phyloP scores from a whole-genome alignment of 2,113 vertebrate species.

The Actenoides lindsayi region DNA sequence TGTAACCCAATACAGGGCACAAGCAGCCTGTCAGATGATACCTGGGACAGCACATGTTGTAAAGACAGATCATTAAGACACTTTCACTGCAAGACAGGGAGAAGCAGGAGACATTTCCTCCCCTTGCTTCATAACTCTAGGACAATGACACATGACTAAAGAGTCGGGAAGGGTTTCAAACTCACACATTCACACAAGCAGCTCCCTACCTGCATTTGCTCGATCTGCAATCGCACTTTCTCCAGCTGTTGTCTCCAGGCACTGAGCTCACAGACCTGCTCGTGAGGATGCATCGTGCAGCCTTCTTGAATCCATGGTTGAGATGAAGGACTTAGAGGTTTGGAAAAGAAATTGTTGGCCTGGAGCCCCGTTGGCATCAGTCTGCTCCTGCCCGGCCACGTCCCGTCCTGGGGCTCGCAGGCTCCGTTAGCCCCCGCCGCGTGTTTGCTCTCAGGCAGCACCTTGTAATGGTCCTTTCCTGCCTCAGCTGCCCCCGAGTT shows the following conservation, averaged over 20 bases:
- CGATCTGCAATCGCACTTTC: conserved; percentile 85
- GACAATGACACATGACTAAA: not conserved
- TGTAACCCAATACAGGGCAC: not conserved
- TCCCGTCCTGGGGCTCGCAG: conserved; percentile 71
- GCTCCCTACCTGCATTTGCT: conserved; percentile 91
- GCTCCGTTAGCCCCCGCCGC: conserved; percentile 36
- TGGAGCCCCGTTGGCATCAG: conserved; percentile 57
- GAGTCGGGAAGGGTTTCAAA: not conserved
- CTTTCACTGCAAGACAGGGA: not conserved
- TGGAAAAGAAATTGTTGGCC: conserved; percentile 73
- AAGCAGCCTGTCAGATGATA: not conserved
- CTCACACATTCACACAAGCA: not conserved
- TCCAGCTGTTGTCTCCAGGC: conserved; percentile 92
- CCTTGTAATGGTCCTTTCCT: conserved; percentile 80
- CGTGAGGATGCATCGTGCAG: conserved; percentile 75
- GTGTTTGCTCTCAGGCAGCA: conserved; percentile 82
- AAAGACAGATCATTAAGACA: not conserved
- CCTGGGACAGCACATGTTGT: not conserved
- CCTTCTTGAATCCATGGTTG: conserved; percentile 78
- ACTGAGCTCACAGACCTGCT: conserved; percentile 80
- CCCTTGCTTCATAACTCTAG: not conserved
- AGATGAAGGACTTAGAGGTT: conserved; percentile 71
- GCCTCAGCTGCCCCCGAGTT: conserved; percentile 61
- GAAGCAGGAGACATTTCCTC: not conserved
- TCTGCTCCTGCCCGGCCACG: conserved; percentile 44